Evolutionary conservation across 2,888 invertebrate genomes (phyloP).

Genomic region (Tipula lateralis): DNA sequence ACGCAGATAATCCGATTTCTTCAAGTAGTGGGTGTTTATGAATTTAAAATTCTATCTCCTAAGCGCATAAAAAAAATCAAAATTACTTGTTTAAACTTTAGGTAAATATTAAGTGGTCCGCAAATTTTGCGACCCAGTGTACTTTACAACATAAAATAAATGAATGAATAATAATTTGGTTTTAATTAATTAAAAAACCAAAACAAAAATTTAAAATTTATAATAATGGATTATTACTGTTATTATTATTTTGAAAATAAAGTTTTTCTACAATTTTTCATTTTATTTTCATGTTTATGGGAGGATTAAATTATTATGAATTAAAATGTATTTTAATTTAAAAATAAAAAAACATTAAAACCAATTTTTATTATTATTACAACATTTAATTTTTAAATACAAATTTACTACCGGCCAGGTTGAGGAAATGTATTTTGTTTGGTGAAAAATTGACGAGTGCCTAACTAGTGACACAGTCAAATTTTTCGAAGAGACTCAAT

Average conservation of each 20-base stretch:
- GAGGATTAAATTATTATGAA: not conserved
- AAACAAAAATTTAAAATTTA: not conserved
- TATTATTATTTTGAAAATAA: not conserved
- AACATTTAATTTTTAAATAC: not conserved
- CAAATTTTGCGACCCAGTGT: too few species aligned
- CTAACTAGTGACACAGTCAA: too few species aligned
- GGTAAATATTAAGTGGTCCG: too few species aligned
- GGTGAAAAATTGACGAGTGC: not conserved
- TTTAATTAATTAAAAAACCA: not conserved
- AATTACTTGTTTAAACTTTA: too few species aligned
- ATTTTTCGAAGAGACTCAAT: too few species aligned
- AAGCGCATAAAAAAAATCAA: too few species aligned
- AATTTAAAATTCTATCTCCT: too few species aligned
- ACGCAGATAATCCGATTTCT: too few species aligned
- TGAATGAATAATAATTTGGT: not conserved
- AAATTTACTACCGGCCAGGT: not conserved
- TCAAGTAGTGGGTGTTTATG: too few species aligned
- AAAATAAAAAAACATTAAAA: not conserved
- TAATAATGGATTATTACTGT: not conserved
- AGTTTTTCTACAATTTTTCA: not conserved
- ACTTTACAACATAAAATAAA: not conserved
- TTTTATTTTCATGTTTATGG: not conserved
- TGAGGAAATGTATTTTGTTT: not conserved
- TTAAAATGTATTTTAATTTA: not conserved
- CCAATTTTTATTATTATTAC: not conserved